Conservation (phyloP, 2,888 invertebrate species). For the Ophion ventricosus region DNA sequence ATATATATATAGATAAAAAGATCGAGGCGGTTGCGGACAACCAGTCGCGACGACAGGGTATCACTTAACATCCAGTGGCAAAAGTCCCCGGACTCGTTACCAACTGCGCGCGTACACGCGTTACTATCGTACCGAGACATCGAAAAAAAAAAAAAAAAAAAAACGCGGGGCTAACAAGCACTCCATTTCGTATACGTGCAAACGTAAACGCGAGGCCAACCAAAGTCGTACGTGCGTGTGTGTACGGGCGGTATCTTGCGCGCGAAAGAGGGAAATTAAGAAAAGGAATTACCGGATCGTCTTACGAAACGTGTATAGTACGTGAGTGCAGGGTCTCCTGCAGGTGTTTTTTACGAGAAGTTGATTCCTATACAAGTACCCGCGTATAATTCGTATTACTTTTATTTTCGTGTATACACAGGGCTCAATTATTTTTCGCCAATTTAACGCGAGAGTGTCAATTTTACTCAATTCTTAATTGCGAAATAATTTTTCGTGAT, state of each 20-base stretch:
- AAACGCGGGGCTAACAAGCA: conserved; percentile 56
- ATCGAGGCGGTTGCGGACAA: conserved; percentile 63
- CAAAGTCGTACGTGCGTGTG: conserved; percentile 13
- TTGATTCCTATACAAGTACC: conserved; percentile 3
- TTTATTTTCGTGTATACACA: neutral
- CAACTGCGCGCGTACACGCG: conserved; percentile 58
- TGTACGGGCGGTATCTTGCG: conserved; percentile 9
- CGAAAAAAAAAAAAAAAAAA: conserved; percentile 4
- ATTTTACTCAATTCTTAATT: no score
- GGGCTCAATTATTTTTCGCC: neutral
- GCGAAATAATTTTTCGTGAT: no score
- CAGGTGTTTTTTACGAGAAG: conserved; percentile 39
- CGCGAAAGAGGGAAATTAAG: conserved; percentile 50
- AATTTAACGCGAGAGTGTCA: no score
- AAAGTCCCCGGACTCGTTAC: conserved; percentile 58
- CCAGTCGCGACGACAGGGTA: conserved; percentile 66
- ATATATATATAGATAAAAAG: conserved; percentile 27
- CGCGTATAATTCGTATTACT: no score
- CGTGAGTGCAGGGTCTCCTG: conserved; percentile 7
- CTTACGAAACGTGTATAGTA: conserved; percentile 26
- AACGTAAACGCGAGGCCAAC: neutral
- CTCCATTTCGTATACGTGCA: conserved; percentile 2
- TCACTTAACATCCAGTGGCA: conserved; percentile 74
- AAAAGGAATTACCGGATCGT: conserved; percentile 58
- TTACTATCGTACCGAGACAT: conserved; percentile 62